Conservation (phyloP, 2,888 invertebrate genomes). For the Stenolophus ochropezus region DNA sequence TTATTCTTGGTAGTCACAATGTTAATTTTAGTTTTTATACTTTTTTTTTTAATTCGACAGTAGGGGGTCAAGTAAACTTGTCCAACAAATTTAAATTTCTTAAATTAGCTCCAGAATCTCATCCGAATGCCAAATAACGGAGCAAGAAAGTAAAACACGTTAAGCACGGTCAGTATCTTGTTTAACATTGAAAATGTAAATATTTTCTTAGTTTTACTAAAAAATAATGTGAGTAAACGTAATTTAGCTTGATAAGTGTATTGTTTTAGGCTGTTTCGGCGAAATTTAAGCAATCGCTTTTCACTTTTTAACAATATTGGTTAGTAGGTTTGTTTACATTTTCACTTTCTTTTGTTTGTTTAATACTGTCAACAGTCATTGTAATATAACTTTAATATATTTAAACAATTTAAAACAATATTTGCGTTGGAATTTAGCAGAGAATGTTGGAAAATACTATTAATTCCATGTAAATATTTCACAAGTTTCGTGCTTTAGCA, state of each 20-base stretch:
- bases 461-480: background rate
- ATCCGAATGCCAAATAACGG: background rate
- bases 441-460: background rate
- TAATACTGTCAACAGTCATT: background rate
- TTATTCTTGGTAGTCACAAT: too few species aligned
- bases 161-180: background rate
- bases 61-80: background rate
- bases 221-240: background rate
- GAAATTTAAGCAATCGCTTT: conserved; percentile 1
- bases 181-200: conserved; percentile 4
- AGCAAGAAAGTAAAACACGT: background rate
- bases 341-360: conserved; percentile 25
- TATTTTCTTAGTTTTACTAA: background rate
- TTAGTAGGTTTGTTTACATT: conserved; percentile 30
- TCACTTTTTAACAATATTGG: conserved; percentile 36
- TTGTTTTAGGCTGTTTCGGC: conserved; percentile 18
- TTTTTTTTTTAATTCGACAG: too few species aligned
- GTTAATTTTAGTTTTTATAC: too few species aligned
- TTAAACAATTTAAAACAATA: conserved; percentile 23
- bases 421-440: background rate
- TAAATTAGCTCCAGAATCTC: background rate
- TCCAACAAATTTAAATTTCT: background rate
- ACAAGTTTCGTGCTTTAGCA: background rate
- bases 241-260: background rate
- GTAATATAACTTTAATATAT: conserved; percentile 22